phyloP scores from a whole-genome alignment of 2,113 vertebrate species.

The Megaptera novaeangliae region DNA sequence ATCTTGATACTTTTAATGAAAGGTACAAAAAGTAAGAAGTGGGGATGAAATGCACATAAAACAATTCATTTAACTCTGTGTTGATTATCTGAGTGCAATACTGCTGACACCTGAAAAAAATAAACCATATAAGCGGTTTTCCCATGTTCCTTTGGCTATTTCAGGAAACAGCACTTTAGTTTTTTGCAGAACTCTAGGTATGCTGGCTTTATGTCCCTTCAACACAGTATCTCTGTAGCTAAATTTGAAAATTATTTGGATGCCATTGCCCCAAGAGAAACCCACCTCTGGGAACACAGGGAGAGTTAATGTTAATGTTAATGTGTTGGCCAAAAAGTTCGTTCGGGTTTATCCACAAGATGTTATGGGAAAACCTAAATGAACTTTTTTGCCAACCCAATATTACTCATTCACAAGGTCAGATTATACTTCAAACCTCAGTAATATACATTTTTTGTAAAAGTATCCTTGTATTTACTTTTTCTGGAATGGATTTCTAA shows the following conservation, averaged over 20 bases:
- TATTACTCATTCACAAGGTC: not conserved
- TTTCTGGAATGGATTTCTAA: conserved; percentile 2
- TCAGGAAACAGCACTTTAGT: not conserved
- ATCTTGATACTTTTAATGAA: not conserved
- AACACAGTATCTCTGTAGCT: not conserved
- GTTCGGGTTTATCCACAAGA: no score
- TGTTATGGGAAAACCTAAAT: no score
- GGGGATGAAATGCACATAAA: not conserved
- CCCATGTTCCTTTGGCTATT: not conserved
- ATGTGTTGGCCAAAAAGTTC: not conserved
- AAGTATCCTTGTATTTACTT: not conserved
- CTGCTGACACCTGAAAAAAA: conserved; percentile 1
- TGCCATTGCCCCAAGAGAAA: conserved; percentile 38
- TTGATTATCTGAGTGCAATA: not conserved
- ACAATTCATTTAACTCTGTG: not conserved
- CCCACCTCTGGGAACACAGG: not conserved
- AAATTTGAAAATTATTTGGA: conserved; percentile 56
- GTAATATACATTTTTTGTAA: not conserved
- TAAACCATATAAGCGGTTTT: not conserved
- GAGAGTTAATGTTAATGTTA: conserved; percentile 3
- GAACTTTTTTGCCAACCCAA: no score
- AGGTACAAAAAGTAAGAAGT: not conserved
- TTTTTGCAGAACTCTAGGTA: conserved; percentile 18
- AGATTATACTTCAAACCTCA: not conserved
- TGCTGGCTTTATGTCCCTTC: conserved; percentile 26